Conservation (phyloP, 2,888 invertebrate species). For the Heliconius erato region DNA sequence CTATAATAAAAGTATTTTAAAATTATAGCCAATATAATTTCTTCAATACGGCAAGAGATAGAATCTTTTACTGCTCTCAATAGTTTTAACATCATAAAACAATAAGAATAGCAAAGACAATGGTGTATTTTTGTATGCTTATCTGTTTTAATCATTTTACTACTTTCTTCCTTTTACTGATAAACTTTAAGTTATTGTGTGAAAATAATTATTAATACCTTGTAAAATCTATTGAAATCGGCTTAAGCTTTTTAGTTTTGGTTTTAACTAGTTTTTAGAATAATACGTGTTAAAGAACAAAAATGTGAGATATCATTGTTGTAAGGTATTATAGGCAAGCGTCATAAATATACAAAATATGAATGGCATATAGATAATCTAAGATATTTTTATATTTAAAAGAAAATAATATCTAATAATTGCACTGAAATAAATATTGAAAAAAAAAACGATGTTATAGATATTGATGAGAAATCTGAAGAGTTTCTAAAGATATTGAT, state of each 20-base stretch:
- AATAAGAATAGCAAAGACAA: conserved; percentile 12
- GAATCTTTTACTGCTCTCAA: not conserved
- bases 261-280: not conserved
- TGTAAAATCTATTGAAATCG: conserved; percentile 18
- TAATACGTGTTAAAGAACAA: not conserved
- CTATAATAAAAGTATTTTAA: not conserved
- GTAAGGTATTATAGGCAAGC: not conserved
- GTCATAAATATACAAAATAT: not conserved
- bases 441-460: not conserved
- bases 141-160: conserved; percentile 55
- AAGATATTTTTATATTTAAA: not conserved
- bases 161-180: conserved; percentile 52
- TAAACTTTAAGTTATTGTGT: conserved; percentile 40
- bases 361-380: not conserved
- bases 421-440: not conserved
- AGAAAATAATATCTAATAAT: not conserved
- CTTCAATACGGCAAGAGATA: not conserved
- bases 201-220: not conserved
- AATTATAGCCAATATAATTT: not conserved
- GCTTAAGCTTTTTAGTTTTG: not conserved
- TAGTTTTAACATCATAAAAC: conserved; percentile 11
- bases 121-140: conserved; percentile 31
- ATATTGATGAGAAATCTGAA: not conserved
- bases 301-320: not conserved
- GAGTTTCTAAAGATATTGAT: not conserved